Percentiles rank a stretch among this genome's conserved stretches.
Conservation (phyloP, 92 coral and sea anemone genomes). For the Porites divaricata region DNA sequence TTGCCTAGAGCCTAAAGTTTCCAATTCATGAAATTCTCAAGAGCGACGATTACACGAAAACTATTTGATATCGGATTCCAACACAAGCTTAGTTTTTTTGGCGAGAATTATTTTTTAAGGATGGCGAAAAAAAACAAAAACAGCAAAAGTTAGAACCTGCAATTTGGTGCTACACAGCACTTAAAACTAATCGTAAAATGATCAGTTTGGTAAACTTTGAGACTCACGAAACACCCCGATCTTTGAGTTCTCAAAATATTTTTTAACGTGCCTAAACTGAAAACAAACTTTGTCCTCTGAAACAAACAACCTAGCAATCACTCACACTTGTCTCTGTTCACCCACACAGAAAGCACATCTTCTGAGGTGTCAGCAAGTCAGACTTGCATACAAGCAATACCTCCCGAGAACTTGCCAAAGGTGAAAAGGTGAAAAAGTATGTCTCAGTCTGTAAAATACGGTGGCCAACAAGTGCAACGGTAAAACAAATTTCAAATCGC, state of each 20-base stretch:
- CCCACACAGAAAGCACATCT: constrained; percentile 7
- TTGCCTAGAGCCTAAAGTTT: too few species aligned
- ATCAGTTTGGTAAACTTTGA: constrained; percentile 26
- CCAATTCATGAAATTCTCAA: too few species aligned
- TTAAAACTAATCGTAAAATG: constrained; percentile 24
- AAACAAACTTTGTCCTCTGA: too few species aligned
- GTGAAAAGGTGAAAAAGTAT: too few species aligned
- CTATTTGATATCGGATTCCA: too few species aligned
- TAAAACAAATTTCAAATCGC: too few species aligned
- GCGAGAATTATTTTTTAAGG: constrained; percentile 20
- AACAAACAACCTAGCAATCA: constrained; percentile 19
- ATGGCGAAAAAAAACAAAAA: constrained; percentile 21
- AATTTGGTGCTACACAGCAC: constrained; percentile 24
- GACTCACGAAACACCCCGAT: constrained; percentile 25
- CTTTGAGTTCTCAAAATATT: constrained; percentile 10
- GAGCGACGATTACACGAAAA: too few species aligned
- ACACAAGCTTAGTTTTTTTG: constrained; percentile 30
- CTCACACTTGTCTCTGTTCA: constrained; percentile 10
- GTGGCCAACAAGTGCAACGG: too few species aligned
- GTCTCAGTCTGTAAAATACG: too few species aligned
- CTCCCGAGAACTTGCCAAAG: constrained; percentile 23
- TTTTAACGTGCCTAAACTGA: constrained; percentile 16
- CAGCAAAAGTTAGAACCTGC: constrained; percentile 29
- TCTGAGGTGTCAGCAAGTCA: constrained; percentile 15
- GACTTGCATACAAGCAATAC: constrained; percentile 17